Conservation (phyloP, 2,113 vertebrate species). For the Callospermophilus lateralis region DNA sequence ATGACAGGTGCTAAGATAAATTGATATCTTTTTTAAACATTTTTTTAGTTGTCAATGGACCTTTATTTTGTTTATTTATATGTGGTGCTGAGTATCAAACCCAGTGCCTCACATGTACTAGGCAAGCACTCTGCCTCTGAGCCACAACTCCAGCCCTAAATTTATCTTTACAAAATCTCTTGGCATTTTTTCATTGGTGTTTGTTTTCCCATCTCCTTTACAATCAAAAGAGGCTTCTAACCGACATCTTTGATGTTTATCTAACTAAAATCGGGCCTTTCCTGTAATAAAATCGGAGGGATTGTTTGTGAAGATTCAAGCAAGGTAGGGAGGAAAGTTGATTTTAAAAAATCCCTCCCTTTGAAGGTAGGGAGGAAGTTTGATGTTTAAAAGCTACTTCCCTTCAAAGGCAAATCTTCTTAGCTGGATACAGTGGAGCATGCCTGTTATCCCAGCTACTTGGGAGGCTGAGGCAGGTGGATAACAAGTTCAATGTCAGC, state of each 20-base stretch:
- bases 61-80: too few species aligned
- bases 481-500: too few species aligned
- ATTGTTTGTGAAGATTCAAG: constrained; percentile 48
- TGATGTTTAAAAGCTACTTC: constrained; percentile 10
- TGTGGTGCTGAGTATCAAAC: too few species aligned
- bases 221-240: background rate
- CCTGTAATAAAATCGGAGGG: background rate
- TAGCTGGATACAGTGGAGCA: too few species aligned
- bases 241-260: constrained; percentile 46
- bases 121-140: too few species aligned
- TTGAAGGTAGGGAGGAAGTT: background rate
- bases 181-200: background rate
- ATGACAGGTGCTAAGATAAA: constrained; percentile 42
- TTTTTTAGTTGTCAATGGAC: too few species aligned
- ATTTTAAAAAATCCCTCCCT: constrained; percentile 34
- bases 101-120: too few species aligned
- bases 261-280: constrained; percentile 28
- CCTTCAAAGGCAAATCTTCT: too few species aligned
- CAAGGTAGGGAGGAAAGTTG: background rate
- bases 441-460: too few species aligned
- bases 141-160: background rate
- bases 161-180: background rate
- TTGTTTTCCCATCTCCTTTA: constrained; percentile 60
- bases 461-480: too few species aligned
- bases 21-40: background rate